Conservation (phyloP, 1,140 invertebrate species). For the Aphaenogaster ashmeadi region DNA sequence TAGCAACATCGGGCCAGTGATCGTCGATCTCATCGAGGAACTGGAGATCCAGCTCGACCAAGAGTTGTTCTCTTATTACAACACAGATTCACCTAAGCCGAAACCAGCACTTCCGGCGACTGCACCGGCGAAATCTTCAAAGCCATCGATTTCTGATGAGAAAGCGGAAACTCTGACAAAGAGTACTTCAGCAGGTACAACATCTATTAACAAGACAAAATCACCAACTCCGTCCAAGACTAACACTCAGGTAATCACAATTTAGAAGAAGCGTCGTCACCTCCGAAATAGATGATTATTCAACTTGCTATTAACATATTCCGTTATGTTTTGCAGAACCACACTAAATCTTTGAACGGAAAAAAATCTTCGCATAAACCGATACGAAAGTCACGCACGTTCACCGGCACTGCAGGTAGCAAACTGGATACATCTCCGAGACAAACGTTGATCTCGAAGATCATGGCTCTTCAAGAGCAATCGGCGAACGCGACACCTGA, state of each 20-base stretch:
- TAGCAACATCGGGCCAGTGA: conserved; percentile 87
- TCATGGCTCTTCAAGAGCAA: conserved; percentile 77
- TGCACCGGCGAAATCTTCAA: conserved; percentile 50
- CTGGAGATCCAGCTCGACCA: conserved; percentile 85
- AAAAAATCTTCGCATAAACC: conserved; percentile 46
- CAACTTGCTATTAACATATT: not conserved
- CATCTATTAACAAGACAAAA: conserved; percentile 51
- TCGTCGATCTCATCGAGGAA: conserved; percentile 88
- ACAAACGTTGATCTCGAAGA: conserved; percentile 74
- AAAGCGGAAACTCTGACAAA: conserved; percentile 66
- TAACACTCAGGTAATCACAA: conserved; percentile 60
- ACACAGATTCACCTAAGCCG: conserved; percentile 75
- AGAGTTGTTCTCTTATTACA: conserved; percentile 82
- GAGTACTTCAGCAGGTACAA: conserved; percentile 55
- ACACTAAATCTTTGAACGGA: conserved; percentile 13
- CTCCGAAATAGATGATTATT: not conserved
- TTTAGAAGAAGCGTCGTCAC: not conserved
- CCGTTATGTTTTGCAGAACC: not conserved
- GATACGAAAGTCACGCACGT: conserved; percentile 48
- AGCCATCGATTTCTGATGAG: conserved; percentile 61
- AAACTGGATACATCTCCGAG: conserved; percentile 54
- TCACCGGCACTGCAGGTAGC: not conserved
- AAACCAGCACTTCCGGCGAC: conserved; percentile 72
- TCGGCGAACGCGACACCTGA: conserved; percentile 62
- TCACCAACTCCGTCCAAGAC: conserved; percentile 22